Base-by-base conservation (phyloP, 2,797 vertebrate genomes). In the Sebastes vulpes region DNA sequence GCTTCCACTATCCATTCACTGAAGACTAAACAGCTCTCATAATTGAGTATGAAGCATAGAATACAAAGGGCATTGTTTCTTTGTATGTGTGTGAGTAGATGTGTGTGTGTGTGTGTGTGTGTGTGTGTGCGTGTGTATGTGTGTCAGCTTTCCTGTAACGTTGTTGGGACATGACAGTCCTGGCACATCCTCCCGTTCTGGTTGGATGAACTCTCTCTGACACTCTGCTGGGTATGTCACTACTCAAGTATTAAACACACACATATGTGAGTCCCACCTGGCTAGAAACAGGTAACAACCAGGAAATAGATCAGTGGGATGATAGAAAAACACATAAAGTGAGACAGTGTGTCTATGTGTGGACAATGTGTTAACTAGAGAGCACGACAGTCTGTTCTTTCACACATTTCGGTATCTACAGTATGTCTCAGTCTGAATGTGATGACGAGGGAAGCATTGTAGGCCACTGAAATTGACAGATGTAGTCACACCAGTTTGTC, bases 201-300 rank as follows among this genome's bases (percentile, higher is more conserved):
- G 89, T 94, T 92, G 96, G 95, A 92, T 98, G 98, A 99, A 99
- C 98, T 98, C 95, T 97, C 76, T 75, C 85, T 98, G 97, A 98
- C 98, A 97, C 95, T 90, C 95, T 95, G 83, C 23, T 89, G 81
- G 93, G 88, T 81, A 95, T 92, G 89, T 96, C 95, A 94, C 92
- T 89, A 91, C 93, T 94, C 90, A 86, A 85, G 77, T 89, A 94
- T 88, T 84, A 75, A 12, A 57, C 69, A 70, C 48, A 52, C 63
- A 75, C 58, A 31, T 54, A 59, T 14, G 57, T 25, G 31, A 79
- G 68, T 64, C 65, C 54, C 75, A 89, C 75, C 88, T 87, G 75
- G 28, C 65, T 77, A 42, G 83, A 82, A 83, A 79, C 64, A 69
- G 81, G 84, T 84, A 81, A 77, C 20, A 59, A 86, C 50, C 83